Evolutionary conservation across 1,140 invertebrate genomes (phyloP).

Genomic region (Gryon sp.): DNA sequence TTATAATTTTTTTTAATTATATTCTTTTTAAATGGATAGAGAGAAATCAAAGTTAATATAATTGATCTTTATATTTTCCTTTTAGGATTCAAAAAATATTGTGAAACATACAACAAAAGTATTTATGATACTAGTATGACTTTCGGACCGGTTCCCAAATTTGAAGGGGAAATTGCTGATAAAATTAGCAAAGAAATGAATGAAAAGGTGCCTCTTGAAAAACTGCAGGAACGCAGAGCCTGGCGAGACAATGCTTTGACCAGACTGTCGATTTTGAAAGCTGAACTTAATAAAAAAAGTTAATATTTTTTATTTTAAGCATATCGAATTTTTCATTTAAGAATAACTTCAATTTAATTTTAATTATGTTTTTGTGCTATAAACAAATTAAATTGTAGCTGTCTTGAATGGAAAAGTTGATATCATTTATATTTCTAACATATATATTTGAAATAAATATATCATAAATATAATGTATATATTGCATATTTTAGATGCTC

Average conservation of each 20-base stretch:
- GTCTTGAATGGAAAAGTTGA: too few species aligned
- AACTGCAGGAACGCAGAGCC: constrained; percentile 85
- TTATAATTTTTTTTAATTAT: constrained; percentile 21
- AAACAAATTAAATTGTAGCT: too few species aligned
- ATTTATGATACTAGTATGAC: constrained; percentile 89
- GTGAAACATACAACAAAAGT: constrained; percentile 87
- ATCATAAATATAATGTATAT: too few species aligned
- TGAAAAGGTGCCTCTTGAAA: constrained; percentile 86
- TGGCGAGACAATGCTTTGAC: constrained; percentile 93
- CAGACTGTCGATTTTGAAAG: constrained; percentile 90
- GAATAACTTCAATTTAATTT: too few species aligned
- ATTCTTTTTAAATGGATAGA: too few species aligned
- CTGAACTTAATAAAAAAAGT: constrained; percentile 79
- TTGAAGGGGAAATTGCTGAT: constrained; percentile 83
- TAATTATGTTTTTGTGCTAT: too few species aligned
- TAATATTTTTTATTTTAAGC: background rate
- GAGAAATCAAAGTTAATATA: too few species aligned
- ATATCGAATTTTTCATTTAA: too few species aligned
- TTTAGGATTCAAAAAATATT: constrained; percentile 85
- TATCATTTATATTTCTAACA: too few species aligned
- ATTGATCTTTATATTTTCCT: too few species aligned
- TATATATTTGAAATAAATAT: too few species aligned
- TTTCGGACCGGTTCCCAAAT: constrained; percentile 86
- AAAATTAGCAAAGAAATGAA: constrained; percentile 86
- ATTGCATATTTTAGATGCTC: too few species aligned